Conservation (phyloP, 2,113 vertebrate species). For the Pterocles orientalis region DNA sequence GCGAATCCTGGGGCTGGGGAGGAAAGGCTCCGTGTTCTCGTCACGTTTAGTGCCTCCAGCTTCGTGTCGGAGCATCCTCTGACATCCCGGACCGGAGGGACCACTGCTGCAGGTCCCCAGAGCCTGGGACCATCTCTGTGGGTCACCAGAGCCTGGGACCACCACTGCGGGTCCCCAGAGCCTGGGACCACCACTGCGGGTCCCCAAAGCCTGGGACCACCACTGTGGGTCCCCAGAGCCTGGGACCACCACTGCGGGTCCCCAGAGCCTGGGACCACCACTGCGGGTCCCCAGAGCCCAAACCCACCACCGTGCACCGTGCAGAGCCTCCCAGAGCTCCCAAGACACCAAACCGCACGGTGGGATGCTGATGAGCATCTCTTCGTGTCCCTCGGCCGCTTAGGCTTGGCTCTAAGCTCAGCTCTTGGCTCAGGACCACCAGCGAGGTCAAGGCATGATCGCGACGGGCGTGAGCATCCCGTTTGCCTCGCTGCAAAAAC, state of each 20-base stretch:
- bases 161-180: fast-evolving
- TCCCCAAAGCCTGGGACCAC: neutral
- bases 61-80: neutral
- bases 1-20: neutral
- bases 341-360: fast-evolving
- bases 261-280: too few relatives aligned
- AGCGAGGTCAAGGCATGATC: neutral
- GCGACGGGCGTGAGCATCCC: neutral
- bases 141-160: neutral
- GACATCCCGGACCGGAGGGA: fast-evolving
- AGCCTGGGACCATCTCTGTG: fast-evolving
- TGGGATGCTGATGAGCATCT: fast-evolving
- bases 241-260: too few relatives aligned
- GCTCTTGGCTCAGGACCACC: neutral
- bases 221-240: fast-evolving
- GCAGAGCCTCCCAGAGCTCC: neutral
- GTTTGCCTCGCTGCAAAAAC: fast-evolving
- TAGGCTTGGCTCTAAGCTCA: neutral
- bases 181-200: fast-evolving
- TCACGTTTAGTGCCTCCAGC: fast-evolving
- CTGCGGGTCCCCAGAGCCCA: too few relatives aligned
- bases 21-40: fast-evolving
- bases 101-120: fast-evolving
- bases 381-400: fast-evolving
- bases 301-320: fast-evolving